Evolutionary conservation across 2,888 invertebrate species (phyloP).

Genomic region (Oscheius sp.): DNA sequence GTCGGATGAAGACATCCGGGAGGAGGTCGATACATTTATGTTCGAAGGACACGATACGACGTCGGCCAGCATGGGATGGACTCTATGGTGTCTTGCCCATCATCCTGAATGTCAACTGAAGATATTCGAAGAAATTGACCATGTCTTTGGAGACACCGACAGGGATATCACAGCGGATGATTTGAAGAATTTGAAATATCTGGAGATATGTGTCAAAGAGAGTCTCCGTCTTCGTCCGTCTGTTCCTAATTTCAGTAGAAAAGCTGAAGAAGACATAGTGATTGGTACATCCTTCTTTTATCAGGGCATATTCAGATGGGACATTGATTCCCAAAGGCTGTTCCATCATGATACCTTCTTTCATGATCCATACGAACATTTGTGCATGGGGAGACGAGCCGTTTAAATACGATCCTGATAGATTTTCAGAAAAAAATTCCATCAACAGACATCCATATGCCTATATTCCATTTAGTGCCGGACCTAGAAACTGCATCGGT

Average conservation of each 20-base stretch:
- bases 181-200: slow-evolving; percentile 55
- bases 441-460: slow-evolving; percentile 71
- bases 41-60: slow-evolving; percentile 74
- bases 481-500: slow-evolving; percentile 73
- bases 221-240: slow-evolving; percentile 56
- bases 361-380: slow-evolving; percentile 50
- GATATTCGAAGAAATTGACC: slow-evolving; percentile 65
- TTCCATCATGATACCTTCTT: slow-evolving; percentile 44
- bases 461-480: slow-evolving; percentile 74
- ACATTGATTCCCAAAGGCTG: slow-evolving; percentile 42
- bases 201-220: slow-evolving; percentile 60
- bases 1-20: slow-evolving; percentile 71
- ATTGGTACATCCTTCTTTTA: slow-evolving; percentile 34
- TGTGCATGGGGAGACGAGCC: slow-evolving; percentile 30
- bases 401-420: slow-evolving; percentile 41
- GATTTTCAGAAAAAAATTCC: slow-evolving; percentile 44
- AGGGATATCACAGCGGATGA: slow-evolving; percentile 67
- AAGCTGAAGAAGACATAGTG: slow-evolving; percentile 66
- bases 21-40: slow-evolving; percentile 74
- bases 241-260: slow-evolving; percentile 53
- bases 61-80: slow-evolving; percentile 72
- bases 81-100: slow-evolving; percentile 71
- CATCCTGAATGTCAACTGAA: slow-evolving; percentile 71
- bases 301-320: slow-evolving; percentile 37
- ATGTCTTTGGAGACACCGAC: slow-evolving; percentile 63